A percentile compares a stretch with the other conserved stretches of the same genome.
phyloP scores from a whole-genome alignment of 2,797 vertebrate species.

The Tinamus major region DNA sequence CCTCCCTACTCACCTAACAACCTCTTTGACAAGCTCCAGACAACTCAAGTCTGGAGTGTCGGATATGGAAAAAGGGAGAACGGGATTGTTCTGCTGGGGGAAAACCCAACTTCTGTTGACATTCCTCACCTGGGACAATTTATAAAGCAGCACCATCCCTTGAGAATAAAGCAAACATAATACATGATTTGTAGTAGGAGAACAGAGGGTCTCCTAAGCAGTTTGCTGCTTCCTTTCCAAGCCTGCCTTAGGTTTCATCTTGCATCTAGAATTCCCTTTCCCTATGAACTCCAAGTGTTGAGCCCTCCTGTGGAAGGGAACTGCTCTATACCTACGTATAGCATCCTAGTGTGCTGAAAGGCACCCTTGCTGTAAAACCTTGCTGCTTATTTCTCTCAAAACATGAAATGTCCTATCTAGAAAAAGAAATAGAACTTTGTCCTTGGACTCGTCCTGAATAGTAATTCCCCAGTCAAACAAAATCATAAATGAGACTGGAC shows the following conservation, averaged over 20 bases:
- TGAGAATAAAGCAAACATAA: background rate
- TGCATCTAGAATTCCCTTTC: background rate
- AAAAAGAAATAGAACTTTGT: background rate
- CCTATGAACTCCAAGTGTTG: background rate
- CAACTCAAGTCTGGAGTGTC: background rate
- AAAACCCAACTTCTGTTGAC: background rate
- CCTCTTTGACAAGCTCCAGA: background rate
- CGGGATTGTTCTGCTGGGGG: background rate
- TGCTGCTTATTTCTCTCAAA: background rate
- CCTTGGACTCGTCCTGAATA: slow-evolving; percentile 10
- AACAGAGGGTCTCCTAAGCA: background rate
- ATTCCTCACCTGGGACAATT: background rate
- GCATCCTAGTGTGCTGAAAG: background rate
- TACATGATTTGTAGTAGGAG: background rate
- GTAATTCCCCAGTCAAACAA: slow-evolving; percentile 32
- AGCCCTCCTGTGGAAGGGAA: background rate
- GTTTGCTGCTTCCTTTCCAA: background rate
- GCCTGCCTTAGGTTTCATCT: background rate
- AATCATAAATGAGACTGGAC: slow-evolving; percentile 28
- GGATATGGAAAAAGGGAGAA: background rate
- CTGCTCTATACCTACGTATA: rapidly evolving
- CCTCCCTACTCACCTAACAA: background rate
- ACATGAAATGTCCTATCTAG: background rate
- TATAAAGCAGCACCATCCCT: background rate
- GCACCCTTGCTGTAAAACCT: background rate